Evolutionary conservation across 2,888 invertebrate genomes (phyloP).

Genomic region (Drosophila cognata): DNA sequence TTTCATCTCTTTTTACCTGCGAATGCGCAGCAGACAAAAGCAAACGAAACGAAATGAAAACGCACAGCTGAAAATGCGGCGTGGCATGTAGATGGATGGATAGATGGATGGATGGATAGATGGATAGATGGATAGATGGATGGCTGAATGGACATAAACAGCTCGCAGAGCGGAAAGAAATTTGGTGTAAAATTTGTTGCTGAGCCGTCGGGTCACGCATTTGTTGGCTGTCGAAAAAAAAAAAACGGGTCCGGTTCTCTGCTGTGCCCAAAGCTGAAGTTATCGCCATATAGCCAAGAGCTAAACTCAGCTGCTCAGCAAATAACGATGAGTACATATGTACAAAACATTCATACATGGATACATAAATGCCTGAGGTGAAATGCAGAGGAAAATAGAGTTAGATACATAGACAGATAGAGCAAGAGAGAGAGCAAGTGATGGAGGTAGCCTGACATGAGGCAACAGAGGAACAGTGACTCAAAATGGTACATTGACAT

Average conservation of each 20-base stretch:
- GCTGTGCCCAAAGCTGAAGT: conserved; percentile 8
- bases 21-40: conserved; percentile 46
- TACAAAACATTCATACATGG: background rate
- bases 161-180: conserved; percentile 59
- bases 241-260: conserved; percentile 27
- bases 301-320: conserved; percentile 60
- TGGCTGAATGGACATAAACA: conserved; percentile 29
- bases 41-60: conserved; percentile 53
- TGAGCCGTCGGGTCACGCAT: conserved; percentile 67
- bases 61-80: conserved; percentile 44
- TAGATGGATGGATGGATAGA: conserved; percentile 41
- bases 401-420: conserved; percentile 6
- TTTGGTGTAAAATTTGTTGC: conserved; percentile 68
- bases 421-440: conserved; percentile 4
- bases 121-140: conserved; percentile 40
- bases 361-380: conserved; percentile 60
- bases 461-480: conserved; percentile 19
- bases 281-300: conserved; percentile 5
- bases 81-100: conserved; percentile 43
- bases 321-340: conserved; percentile 46
- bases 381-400: conserved; percentile 52
- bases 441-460: background rate
- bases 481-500: conserved; percentile 64
- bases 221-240: conserved; percentile 35
- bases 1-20: conserved; percentile 37